Evolutionary conservation across 2,113 vertebrate species (phyloP), one percentile per base, ranked within the genome.

Genomic region (Chrysemys picta): DNA sequence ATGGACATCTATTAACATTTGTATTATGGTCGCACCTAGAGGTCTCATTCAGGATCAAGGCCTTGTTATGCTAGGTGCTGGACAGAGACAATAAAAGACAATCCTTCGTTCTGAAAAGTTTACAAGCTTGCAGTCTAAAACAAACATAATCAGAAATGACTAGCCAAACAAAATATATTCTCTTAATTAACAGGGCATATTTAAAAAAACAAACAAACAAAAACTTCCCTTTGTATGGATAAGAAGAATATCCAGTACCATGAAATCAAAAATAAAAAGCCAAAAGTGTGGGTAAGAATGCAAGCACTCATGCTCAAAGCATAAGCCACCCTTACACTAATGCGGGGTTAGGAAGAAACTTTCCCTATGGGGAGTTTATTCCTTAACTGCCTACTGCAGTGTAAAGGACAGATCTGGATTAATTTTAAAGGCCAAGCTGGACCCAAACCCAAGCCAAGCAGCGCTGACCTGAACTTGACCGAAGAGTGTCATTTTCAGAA

Each of bases 41-140:
- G 53, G 81, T 45, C 5, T 69, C 47, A 42, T 80, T 62, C 56
- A 85, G 52, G 79, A 75, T 16, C 76, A 75, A 87, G 62, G 31
- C 62, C 29, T 31, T 35, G 31, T 65, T 65, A 16, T 65, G 29
- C 14, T 65, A 31, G 14, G 62, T 35, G 31, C 62, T 65, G 62
- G 62, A 65, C 12, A 31, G 11, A 65, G 62, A 35, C 29, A 31
- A 57, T 85, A 65, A 42, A 75, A 75, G 69, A 72, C 35, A 13
- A 31, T 65, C 62, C 62, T 35, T 89, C 52, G 79, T 78, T 53
- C 35, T 81, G 78, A 78, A 47, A 50, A 85, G 50, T 52, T 81
- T 91, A 75, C 57, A 53, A 1, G 31, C 90, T 94, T 95, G 47
- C 22, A 11, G 4, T 80, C n/a, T 93, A 82, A 85, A 78, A 42